These are phyloP conservation scores for Muraenolepis orangiensis DNA, from an alignment of 2,797 vertebrate genomes.

Conservation along the genomic window DNA sequence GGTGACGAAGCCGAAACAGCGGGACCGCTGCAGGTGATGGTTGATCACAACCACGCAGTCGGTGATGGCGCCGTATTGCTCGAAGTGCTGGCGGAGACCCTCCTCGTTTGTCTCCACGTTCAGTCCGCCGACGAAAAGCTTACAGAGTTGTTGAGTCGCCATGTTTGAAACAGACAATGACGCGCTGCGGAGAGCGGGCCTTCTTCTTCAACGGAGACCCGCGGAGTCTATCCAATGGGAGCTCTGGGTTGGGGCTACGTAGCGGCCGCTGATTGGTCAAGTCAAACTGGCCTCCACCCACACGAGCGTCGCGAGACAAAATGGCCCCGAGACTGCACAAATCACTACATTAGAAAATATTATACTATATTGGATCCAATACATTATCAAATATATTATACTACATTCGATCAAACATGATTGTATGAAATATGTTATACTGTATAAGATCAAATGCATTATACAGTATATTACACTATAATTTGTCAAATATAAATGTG, in stretches of 20 bases:
- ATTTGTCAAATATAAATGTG: no score
- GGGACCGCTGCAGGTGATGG: slow-evolving; percentile 92
- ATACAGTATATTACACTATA: no score
- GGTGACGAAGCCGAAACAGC: slow-evolving; percentile 97
- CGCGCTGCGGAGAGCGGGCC: slow-evolving; percentile 28
- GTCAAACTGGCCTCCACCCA: slow-evolving; percentile 2
- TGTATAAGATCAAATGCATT: no score
- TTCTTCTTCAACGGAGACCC: slow-evolving; percentile 67
- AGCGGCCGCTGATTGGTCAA: slow-evolving; percentile 42
- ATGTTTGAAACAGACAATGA: slow-evolving; percentile 62
- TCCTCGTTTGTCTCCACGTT: slow-evolving; percentile 96
- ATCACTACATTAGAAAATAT: neutral
- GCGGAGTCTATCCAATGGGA: slow-evolving; percentile 42
- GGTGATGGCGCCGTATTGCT: slow-evolving; percentile 88
- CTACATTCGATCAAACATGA: no score
- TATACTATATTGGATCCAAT: no score
- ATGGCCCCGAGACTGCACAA: neutral
- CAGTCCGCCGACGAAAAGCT: slow-evolving; percentile 96
- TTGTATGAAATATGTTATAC: no score
- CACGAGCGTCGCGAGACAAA: slow-evolving; percentile 16
- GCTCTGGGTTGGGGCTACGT: slow-evolving; percentile 44
- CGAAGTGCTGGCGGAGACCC: slow-evolving; percentile 90
- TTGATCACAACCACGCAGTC: slow-evolving; percentile 98
- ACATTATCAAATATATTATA: no score
- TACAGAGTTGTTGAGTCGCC: slow-evolving; percentile 85